A percentile compares a stretch with the other conserved stretches of the same genome.
phyloP scores from a whole-genome alignment of 2,888 invertebrate species.

The Peribatodes rhomboidaria region DNA sequence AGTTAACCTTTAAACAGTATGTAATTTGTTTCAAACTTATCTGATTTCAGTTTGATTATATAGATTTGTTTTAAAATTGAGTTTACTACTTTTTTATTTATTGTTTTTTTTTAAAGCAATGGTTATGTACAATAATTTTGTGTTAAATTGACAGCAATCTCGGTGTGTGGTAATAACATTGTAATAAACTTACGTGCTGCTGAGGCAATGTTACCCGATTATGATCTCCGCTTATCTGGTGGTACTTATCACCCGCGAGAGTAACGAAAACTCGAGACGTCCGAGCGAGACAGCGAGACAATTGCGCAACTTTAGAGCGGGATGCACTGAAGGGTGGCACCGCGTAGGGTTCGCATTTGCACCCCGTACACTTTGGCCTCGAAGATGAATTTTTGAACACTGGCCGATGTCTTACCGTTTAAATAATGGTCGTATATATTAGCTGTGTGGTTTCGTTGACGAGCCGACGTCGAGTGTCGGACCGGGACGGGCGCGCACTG shows the following conservation, averaged over 20 bases:
- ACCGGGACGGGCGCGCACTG: constrained; percentile 85
- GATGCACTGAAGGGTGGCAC: constrained; percentile 63
- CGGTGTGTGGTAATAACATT: constrained; percentile 40
- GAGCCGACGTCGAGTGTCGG: constrained; percentile 87
- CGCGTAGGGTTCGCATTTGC: constrained; percentile 49
- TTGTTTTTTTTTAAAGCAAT: neutral
- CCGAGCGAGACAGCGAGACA: constrained; percentile 64
- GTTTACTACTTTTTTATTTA: neutral
- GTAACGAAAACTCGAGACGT: constrained; percentile 54
- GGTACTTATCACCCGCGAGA: constrained; percentile 70
- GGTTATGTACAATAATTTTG: neutral
- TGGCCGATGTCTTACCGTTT: constrained; percentile 80
- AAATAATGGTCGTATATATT: constrained; percentile 78
- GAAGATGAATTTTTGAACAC: constrained; percentile 63
- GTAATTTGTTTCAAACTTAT: neutral
- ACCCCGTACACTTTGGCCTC: constrained; percentile 67
- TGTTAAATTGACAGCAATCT: neutral
- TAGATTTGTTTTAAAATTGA: neutral
- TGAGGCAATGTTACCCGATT: constrained; percentile 67
- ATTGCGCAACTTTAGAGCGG: constrained; percentile 74
- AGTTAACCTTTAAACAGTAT: too few species aligned
- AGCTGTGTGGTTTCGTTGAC: constrained; percentile 82
- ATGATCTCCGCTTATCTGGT: constrained; percentile 63
- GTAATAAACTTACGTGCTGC: constrained; percentile 73
- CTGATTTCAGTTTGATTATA: neutral